These are phyloP conservation scores for Lindbergichthys nudifrons DNA, from an alignment of 2,797 vertebrate genomes.

Conservation along the genomic window DNA sequence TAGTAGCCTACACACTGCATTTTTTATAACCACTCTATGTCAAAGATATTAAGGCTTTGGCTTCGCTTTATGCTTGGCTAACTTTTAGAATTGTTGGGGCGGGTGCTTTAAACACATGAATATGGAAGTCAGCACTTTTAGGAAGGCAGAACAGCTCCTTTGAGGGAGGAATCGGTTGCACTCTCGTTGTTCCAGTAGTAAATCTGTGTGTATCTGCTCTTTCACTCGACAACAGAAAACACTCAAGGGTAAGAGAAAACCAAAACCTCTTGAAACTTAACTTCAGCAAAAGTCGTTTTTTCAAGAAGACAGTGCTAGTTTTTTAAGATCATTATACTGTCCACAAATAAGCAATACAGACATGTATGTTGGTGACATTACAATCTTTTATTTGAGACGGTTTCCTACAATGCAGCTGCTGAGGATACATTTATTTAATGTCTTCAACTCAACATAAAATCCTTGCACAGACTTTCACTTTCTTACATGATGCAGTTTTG, in stretches of 20 bases:
- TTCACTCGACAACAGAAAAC: constrained; percentile 62
- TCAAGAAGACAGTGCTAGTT: constrained; percentile 35
- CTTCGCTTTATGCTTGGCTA: constrained; percentile 47
- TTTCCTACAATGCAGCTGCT: constrained; percentile 3
- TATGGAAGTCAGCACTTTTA: constrained; percentile 73
- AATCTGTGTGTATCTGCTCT: constrained; percentile 67
- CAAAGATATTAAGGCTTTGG: constrained; percentile 69
- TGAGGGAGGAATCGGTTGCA: constrained; percentile 56
- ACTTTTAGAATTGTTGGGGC: constrained; percentile 53
- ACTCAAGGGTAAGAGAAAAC: constrained; percentile 38
- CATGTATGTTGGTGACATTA: not conserved
- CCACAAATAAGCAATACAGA: constrained; percentile 13
- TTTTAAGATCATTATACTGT: constrained; percentile 42
- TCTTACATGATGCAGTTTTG: constrained; percentile 38
- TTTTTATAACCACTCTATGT: constrained; percentile 52
- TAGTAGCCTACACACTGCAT: constrained; percentile 43
- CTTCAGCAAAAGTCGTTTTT: constrained; percentile 51
- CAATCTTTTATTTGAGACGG: constrained; percentile 43
- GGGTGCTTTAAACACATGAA: constrained; percentile 59
- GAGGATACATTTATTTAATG: not conserved
- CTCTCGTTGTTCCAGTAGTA: constrained; percentile 56
- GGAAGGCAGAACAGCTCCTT: constrained; percentile 56
- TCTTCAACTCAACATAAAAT: not conserved
- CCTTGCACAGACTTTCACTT: constrained; percentile 11
- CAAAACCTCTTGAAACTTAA: constrained; percentile 47